Conservation (phyloP, 2,113 vertebrate species). For the Synodontis membranacea region DNA sequence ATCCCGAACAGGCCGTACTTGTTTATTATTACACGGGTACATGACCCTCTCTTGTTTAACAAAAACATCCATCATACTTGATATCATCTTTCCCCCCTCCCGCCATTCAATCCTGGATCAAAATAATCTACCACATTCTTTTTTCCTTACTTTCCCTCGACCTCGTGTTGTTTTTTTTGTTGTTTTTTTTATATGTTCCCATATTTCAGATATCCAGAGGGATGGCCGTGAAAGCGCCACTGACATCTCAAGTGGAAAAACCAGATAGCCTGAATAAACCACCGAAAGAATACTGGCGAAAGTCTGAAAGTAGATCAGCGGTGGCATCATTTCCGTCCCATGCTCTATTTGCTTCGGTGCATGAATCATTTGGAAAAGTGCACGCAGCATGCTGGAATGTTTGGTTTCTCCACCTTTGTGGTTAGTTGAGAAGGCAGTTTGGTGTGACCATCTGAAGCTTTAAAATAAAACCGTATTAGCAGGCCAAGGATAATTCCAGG, state of each 20-base stretch:
- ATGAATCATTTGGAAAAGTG: constrained; percentile 24
- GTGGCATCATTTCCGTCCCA: neutral
- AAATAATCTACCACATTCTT: neutral
- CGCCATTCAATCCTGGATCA: neutral
- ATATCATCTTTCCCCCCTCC: neutral
- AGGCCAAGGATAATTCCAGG: constrained; percentile 3
- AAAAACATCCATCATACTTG: neutral
- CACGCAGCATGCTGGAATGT: neutral
- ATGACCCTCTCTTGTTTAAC: neutral
- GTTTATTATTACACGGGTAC: constrained; percentile 19
- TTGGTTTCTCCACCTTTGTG: constrained; percentile 15
- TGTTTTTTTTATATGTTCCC: neutral
- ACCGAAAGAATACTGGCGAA: neutral
- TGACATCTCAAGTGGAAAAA: constrained; percentile 10
- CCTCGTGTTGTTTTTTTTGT: neutral
- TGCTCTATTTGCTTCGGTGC: neutral
- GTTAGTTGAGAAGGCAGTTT: neutral
- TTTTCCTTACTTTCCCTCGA: neutral
- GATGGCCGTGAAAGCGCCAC: neutral
- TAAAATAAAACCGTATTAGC: neutral
- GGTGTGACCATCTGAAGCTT: neutral
- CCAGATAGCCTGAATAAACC: neutral
- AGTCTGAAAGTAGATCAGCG: neutral
- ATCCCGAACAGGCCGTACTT: neutral
- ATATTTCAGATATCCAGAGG: constrained; percentile 2